phyloP scores from a whole-genome alignment of 2,797 vertebrate genomes.

The Aphelocoma californica region DNA sequence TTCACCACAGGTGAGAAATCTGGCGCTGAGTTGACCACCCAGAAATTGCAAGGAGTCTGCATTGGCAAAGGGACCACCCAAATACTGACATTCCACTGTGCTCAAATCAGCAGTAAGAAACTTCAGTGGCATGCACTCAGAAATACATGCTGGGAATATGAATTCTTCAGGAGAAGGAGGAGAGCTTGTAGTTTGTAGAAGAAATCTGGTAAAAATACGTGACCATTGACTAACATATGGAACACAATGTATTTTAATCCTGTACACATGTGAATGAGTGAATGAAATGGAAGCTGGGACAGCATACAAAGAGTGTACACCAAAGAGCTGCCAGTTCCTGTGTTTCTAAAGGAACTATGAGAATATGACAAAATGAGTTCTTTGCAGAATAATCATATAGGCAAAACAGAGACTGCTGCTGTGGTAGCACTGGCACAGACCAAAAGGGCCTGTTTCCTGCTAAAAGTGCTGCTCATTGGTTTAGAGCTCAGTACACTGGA shows the following conservation, averaged over 20 bases:
- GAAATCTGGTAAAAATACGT: not conserved
- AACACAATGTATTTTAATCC: not conserved
- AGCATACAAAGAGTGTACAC: not conserved
- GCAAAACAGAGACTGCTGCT: not conserved
- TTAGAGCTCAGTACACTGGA: not conserved
- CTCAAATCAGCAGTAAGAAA: not conserved
- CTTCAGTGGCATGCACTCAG: not conserved
- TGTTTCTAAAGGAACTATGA: not conserved
- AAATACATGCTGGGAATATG: not conserved
- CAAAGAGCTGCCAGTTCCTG: not conserved
- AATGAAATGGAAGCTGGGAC: not conserved
- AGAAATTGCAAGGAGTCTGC: not conserved
- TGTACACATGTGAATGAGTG: not conserved
- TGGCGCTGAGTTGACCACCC: not conserved
- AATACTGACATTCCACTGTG: not conserved
- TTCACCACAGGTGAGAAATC: not conserved
- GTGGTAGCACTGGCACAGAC: not conserved
- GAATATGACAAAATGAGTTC: not conserved
- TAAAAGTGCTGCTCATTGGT: not conserved
- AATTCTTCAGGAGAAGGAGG: not conserved
- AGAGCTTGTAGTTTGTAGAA: not conserved
- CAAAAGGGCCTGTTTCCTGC: not conserved
- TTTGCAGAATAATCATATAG: not conserved
- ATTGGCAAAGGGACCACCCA: not conserved
- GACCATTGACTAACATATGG: rapidly evolving